These are phyloP conservation scores for Enoplosus armatus DNA, from an alignment of 2,797 vertebrate species.

Conservation along the genomic window DNA sequence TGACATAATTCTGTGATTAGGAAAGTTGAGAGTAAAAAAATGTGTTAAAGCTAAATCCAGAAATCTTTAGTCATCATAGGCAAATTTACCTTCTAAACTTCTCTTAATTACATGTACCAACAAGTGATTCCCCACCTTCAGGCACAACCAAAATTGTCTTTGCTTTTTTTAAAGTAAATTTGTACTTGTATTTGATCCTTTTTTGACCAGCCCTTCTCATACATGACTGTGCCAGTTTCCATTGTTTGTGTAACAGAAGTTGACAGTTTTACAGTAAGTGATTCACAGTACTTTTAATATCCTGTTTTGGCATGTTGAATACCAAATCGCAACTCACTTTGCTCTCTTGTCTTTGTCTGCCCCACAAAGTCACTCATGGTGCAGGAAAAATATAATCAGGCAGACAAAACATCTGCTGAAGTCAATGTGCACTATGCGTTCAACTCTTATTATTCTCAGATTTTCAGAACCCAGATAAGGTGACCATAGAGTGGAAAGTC, in stretches of 20 bases:
- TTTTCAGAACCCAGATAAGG: neutral
- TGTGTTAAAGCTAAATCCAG: neutral
- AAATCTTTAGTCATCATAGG: neutral
- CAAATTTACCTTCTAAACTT: neutral
- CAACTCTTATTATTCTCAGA: neutral
- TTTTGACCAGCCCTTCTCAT: neutral
- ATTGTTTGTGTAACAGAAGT: conserved; percentile 16
- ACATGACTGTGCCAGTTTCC: neutral
- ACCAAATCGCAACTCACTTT: conserved; percentile 17
- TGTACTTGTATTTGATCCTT: neutral
- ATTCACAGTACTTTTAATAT: conserved; percentile 35
- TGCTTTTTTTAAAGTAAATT: neutral
- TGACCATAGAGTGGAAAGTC: neutral
- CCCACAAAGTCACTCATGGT: neutral
- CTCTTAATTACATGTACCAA: neutral
- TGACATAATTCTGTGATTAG: neutral
- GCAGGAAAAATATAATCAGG: conserved; percentile 6
- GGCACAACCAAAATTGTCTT: neutral
- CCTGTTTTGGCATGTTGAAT: conserved; percentile 46
- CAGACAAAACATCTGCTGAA: conserved; percentile 9
- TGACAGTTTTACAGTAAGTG: conserved; percentile 21
- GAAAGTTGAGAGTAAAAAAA: neutral
- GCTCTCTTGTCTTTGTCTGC: conserved; percentile 12
- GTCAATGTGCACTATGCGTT: neutral
- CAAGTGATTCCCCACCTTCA: neutral